phyloP scores from a whole-genome alignment of 2,113 vertebrate genomes.

The Amazona vittata region DNA sequence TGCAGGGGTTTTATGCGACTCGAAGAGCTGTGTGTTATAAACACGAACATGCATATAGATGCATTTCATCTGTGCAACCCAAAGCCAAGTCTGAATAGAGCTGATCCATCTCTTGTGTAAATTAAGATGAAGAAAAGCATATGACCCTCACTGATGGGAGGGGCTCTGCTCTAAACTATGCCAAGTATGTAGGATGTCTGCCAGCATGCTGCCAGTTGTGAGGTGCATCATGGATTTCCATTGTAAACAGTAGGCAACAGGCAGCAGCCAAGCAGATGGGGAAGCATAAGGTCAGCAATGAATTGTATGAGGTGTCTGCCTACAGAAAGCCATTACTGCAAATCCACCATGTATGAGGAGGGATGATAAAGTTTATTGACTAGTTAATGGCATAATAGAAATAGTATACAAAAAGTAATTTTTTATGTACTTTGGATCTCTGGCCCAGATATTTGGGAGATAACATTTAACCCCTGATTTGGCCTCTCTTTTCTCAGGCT shows the following conservation, averaged over 20 bases:
- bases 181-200: background rate
- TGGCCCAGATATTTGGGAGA: background rate
- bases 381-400: background rate
- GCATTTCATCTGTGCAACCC: background rate
- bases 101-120: background rate
- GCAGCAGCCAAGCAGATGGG: background rate
- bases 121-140: background rate
- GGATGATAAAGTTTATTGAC: background rate
- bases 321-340: background rate
- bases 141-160: background rate
- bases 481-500: background rate
- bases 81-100: background rate
- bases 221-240: background rate
- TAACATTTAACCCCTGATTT: background rate
- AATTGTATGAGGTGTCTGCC: background rate
- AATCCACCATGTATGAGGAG: background rate
- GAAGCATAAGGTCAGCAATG: background rate
- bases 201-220: background rate
- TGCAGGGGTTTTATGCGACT: background rate
- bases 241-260: background rate
- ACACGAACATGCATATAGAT: fast-evolving
- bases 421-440: background rate
- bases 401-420: background rate
- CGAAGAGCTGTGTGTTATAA: background rate
- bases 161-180: background rate